Base-by-base conservation (phyloP, 1,140 invertebrate species). In the Bombus balteatus region DNA sequence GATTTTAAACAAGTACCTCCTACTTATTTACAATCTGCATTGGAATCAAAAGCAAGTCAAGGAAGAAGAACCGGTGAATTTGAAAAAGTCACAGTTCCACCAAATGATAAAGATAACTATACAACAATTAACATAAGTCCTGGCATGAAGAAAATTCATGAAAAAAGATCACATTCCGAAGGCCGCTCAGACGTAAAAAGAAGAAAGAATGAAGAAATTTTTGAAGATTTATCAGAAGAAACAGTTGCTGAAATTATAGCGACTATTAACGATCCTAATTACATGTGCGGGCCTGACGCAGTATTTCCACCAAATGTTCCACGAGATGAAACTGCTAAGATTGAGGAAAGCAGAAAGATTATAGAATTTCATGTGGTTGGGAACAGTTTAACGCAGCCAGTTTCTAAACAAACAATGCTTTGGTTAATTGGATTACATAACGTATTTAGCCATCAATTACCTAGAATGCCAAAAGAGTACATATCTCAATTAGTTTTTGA, bases 401-500 rank as follows among this genome's bases (percentile, higher is more conserved):
- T 99, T 3, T 97, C 97, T 73, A 98, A 98, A 89, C 98, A 99
- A 94, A 98, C 98, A 0, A 98, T 99, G 96, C 95, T 98, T 5
- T 99, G 98, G 98, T 95, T 99, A 5, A 97, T 99, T 85, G 98
- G 98, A 76, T 95, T 99, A 1, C 98, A 99, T 93, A 99, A 99
- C 95, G 97, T 99, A 0, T 99, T 99, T 94, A 98, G 98, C 28
- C 98, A 98, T 92, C 99, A 99, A 92, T 95, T 99, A 77, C 98
- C 99, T 0, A 96, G 98, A 94, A 99, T 99, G 99, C 99, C 99
- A 0, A 98, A 99, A 90, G 98, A 99, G 94, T 99, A 99, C 92
- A 99, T 99, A 85, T 98, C 98, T 1, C 97, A 99, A 91, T 94
- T 99, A 37, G 98, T 99, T 1, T 99, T 99, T 95, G 99, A 99